Conservation (phyloP, 2,797 vertebrate species). For the Numenius phaeopus region DNA sequence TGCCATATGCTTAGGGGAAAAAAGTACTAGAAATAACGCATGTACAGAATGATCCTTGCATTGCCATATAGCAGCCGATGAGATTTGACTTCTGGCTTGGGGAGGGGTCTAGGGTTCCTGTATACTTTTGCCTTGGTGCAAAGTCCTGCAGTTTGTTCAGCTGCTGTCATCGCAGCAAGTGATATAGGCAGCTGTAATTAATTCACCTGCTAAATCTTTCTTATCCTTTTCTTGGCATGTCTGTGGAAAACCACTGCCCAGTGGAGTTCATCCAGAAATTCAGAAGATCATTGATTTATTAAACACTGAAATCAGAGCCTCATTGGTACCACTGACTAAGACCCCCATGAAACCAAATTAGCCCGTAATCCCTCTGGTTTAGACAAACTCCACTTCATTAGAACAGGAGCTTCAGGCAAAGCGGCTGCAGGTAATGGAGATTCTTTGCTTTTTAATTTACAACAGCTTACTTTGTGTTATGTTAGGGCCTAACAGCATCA, state of each 20-base stretch:
- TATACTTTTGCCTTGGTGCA: background rate
- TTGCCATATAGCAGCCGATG: background rate
- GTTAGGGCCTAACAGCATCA: background rate
- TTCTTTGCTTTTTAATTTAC: background rate
- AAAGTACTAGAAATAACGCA: background rate
- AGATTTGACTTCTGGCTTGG: background rate
- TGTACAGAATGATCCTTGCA: background rate
- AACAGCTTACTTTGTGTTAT: background rate
- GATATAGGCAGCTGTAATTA: background rate
- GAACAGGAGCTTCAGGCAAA: background rate
- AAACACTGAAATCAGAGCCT: background rate
- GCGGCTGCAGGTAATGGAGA: background rate
- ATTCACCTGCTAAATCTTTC: background rate
- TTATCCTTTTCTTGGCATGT: background rate
- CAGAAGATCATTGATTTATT: background rate
- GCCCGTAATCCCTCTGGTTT: background rate
- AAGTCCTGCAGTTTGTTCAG: background rate
- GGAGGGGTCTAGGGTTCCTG: background rate
- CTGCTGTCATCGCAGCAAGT: background rate
- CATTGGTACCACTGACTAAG: background rate
- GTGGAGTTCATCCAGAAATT: background rate
- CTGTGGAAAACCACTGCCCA: background rate
- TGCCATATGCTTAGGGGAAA: background rate
- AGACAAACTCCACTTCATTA: background rate
- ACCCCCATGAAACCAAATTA: background rate